Conservation (phyloP, 2,113 vertebrate genomes). For the Aegypius monachus region DNA sequence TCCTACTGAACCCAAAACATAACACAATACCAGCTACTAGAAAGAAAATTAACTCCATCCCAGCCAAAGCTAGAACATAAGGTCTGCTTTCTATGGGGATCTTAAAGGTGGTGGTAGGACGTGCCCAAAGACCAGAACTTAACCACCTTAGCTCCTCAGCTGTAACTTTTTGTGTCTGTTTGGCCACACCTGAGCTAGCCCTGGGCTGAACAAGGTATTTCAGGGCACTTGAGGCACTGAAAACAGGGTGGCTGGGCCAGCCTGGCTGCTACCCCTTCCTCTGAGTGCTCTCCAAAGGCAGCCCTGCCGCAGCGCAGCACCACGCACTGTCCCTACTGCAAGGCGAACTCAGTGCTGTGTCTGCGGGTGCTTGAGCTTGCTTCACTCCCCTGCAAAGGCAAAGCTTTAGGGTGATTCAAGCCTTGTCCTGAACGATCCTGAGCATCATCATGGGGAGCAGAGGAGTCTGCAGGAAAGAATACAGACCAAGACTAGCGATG, state of each 20-base stretch:
- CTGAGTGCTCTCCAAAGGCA: background rate
- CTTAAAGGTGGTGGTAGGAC: background rate
- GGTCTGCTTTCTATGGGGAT: background rate
- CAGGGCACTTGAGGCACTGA: background rate
- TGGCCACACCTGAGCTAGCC: background rate
- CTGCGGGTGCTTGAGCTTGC: fast-evolving
- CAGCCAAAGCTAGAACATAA: no score
- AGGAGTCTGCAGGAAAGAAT: background rate
- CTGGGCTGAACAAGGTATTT: background rate
- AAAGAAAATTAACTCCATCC: no score
- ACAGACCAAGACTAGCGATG: background rate
- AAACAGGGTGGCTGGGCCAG: background rate
- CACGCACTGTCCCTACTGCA: background rate
- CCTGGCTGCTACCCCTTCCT: background rate
- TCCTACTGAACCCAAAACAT: no score
- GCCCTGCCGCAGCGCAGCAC: fast-evolving
- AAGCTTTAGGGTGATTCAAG: background rate
- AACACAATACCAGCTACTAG: no score
- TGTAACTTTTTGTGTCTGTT: background rate
- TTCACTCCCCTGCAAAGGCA: background rate
- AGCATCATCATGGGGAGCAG: background rate
- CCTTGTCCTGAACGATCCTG: background rate
- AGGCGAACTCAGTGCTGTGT: fast-evolving
- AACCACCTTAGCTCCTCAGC: background rate
- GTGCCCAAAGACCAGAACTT: background rate